Percentiles rank a stretch among this genome's conserved stretches.
Evolutionary conservation across 2,113 vertebrate genomes (phyloP).

Genomic region (Menura novaehollandiae): DNA sequence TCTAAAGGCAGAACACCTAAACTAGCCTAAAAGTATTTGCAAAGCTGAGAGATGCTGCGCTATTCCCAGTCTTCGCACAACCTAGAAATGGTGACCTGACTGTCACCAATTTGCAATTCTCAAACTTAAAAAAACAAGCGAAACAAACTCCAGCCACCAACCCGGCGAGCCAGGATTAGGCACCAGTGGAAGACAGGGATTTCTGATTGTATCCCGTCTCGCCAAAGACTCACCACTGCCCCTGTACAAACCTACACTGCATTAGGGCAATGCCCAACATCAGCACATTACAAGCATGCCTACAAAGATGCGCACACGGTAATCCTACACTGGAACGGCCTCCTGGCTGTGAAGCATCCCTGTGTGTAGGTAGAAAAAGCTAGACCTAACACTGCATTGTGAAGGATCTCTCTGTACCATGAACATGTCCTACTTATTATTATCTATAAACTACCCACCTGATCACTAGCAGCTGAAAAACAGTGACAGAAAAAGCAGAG

Average conservation of each 20-base stretch:
- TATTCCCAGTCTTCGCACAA: neutral
- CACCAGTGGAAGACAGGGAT: neutral
- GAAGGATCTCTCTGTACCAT: neutral
- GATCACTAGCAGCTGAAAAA: neutral
- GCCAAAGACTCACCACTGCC: neutral
- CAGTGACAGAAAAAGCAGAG: neutral
- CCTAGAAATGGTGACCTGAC: neutral
- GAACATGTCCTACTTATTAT: neutral
- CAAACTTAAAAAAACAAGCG: neutral
- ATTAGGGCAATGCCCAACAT: slow-evolving; percentile 10
- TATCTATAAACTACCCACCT: neutral
- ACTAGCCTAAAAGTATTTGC: neutral
- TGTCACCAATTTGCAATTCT: neutral
- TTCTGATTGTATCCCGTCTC: neutral
- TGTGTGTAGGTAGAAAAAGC: neutral
- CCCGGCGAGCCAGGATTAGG: neutral
- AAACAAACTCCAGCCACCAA: neutral
- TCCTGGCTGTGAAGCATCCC: neutral
- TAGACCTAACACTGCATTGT: no score
- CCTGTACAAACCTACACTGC: neutral
- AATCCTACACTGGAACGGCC: neutral
- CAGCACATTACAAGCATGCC: slow-evolving; percentile 8
- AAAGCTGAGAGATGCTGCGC: neutral
- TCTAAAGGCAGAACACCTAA: neutral
- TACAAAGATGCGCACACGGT: accelerated